Base-by-base conservation (phyloP, 2,888 invertebrate species). In the Pelosia muscerda region DNA sequence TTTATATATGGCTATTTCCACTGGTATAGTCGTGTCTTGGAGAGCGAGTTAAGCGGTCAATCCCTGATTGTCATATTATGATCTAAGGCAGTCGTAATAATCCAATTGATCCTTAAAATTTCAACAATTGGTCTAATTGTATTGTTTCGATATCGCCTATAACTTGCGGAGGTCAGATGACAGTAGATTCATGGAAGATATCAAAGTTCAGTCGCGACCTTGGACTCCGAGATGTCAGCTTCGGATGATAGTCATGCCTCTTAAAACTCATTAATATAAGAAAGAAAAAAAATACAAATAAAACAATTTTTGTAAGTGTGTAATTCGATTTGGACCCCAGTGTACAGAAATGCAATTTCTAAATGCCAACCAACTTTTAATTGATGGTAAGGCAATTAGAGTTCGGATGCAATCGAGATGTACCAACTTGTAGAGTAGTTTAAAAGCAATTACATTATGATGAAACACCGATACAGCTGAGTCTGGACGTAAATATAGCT, bases 291-390 rank as follows among this genome's bases (percentile, higher is more conserved):
- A 34, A 1, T 13, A 60, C 42, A 28, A 53, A 26, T 26, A 28
- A 26, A 54, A 11, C 23, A 53, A 2, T 28, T 62, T 53, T 53
- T 28, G 11, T 28, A 8, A 23, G 26, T 55, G 11, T 34, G 23
- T 54, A 60, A 69, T 73, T 69, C 31, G 63, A 23, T 53, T 42
- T 54, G 38, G 19, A 64, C 22, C 57, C 61, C 55, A 42, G 65
- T 73, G 68, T 61, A 71, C 31, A 66, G 69, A 70, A 76, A 73
- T 77, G 75, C 76, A 78, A 77, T 78, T 74, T 71, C 73, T 71
- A 78, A 80, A 75, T 68, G 75, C 58, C 66, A 73, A 58, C 61
- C 63, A 77, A 80, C 66, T 80, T 80, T 78, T 71, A 79, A 79
- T 79, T 80, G 78, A 74, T 71, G 72, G 57, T 65, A 75, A 77